Evolutionary conservation across 2,113 vertebrate genomes (phyloP).

Genomic region (Meles meles): DNA sequence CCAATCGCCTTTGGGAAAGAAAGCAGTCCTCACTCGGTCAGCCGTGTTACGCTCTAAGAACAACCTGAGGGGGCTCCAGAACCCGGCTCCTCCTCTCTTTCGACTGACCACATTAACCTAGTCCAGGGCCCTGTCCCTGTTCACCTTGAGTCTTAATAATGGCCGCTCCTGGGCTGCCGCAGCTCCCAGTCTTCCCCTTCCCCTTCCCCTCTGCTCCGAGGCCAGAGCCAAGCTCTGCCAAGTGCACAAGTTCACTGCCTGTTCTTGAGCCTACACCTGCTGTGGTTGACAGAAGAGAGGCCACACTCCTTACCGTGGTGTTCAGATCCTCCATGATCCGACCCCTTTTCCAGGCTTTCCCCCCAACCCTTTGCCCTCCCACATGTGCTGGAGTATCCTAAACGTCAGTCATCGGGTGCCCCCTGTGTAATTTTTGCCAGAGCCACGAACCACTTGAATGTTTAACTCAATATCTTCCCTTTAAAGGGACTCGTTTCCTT

Average conservation of each 20-base stretch:
- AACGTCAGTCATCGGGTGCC: neutral
- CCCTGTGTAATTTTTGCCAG: neutral
- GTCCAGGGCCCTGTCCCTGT: neutral
- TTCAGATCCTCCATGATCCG: neutral
- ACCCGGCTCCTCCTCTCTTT: neutral
- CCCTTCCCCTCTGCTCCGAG: neutral
- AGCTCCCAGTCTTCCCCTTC: neutral
- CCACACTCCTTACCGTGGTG: neutral
- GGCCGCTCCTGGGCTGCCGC: neutral
- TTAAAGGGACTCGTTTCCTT: neutral
- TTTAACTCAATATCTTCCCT: neutral
- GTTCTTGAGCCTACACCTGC: accelerated
- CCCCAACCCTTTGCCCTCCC: accelerated
- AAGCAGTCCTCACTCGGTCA: neutral
- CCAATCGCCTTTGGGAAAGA: neutral
- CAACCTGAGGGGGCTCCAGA: neutral
- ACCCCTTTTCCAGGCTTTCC: neutral
- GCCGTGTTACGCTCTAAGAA: neutral
- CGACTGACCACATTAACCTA: neutral
- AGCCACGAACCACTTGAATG: neutral
- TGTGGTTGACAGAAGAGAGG: neutral
- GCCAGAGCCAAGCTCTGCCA: neutral
- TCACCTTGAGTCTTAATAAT: neutral
- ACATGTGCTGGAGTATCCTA: too few relatives aligned
- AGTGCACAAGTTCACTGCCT: neutral